Evolutionary conservation across 2,797 vertebrate species (phyloP).

Genomic region (Lithobates pipiens): DNA sequence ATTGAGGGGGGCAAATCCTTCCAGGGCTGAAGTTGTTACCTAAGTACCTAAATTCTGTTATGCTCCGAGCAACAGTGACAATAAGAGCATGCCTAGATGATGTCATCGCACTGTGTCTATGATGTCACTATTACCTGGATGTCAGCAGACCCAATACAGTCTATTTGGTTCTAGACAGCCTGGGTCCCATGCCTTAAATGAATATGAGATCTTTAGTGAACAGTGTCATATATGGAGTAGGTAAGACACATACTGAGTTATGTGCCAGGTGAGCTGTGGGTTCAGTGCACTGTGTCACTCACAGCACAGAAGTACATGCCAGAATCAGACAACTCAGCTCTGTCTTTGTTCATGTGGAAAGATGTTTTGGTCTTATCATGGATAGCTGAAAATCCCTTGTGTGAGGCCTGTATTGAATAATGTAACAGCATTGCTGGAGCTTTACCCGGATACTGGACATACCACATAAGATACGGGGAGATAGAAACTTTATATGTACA

Average conservation of each 20-base stretch:
- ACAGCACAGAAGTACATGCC: conserved; percentile 49
- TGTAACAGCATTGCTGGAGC: conserved; percentile 53
- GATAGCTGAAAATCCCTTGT: conserved; percentile 8
- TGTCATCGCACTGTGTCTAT: no score
- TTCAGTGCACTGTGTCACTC: conserved; percentile 58
- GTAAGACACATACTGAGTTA: conserved; percentile 36
- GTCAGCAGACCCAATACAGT: no score
- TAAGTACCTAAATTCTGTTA: no score
- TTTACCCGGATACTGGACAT: conserved; percentile 56
- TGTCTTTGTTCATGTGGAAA: conserved; percentile 33
- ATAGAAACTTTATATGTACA: conserved; percentile 37
- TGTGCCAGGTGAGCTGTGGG: conserved; percentile 19
- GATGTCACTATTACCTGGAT: no score
- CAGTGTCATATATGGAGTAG: background rate
- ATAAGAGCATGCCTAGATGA: no score
- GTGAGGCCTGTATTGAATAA: rapidly evolving
- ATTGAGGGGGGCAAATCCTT: no score
- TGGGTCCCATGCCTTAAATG: no score
- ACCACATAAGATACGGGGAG: conserved; percentile 56
- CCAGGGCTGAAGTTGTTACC: no score
- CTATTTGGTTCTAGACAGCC: no score
- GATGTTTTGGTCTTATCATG: conserved; percentile 32
- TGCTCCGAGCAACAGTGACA: no score
- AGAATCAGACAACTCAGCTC: background rate
- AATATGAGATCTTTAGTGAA: background rate